phyloP scores from a whole-genome alignment of 2,113 vertebrate genomes.

The Tauraco erythrolophus region DNA sequence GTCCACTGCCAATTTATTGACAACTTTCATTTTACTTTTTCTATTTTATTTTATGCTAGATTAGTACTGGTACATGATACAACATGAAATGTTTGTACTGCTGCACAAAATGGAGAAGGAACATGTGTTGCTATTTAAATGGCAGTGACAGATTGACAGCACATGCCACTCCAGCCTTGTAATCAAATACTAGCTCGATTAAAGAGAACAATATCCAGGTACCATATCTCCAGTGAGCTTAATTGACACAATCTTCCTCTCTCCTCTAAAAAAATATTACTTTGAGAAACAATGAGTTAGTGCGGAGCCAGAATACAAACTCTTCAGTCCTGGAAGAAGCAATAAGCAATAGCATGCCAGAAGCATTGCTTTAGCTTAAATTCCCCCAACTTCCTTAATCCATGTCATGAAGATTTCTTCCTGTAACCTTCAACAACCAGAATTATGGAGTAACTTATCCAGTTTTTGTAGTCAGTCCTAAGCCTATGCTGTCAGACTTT shows the following conservation, averaged over 20 bases:
- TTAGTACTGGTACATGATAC: background rate
- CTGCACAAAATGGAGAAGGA: background rate
- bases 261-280: accelerated
- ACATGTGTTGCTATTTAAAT: background rate
- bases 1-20: background rate
- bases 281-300: background rate
- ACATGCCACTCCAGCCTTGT: background rate
- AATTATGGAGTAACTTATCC: background rate
- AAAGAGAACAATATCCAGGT: background rate
- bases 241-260: background rate
- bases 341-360: background rate
- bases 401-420: background rate
- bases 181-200: background rate
- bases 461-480: background rate
- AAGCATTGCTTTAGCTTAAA: background rate
- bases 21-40: background rate
- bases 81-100: background rate
- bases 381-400: background rate
- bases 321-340: background rate
- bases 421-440: background rate
- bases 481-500: background rate
- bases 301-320: background rate
- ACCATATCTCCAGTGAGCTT: background rate
- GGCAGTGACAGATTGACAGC: background rate
- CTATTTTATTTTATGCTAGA: background rate